Base-by-base conservation (phyloP, 2,797 vertebrate species). In the Danio jaintianensis region DNA sequence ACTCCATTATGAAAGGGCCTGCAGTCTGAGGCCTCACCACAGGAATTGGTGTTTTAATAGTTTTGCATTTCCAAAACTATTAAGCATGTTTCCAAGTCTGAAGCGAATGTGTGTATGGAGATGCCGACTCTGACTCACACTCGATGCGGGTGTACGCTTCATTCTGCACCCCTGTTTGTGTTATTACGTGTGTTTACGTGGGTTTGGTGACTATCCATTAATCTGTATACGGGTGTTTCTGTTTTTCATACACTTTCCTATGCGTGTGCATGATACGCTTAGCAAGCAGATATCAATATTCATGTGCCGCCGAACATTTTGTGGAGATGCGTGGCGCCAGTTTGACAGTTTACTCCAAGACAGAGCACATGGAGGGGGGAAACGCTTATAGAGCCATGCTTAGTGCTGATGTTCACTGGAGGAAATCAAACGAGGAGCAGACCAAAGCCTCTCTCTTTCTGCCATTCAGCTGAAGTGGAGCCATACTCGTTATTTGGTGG, bases 41-140 rank as follows among this genome's bases (percentile, higher is more conserved):
- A 89, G 86, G 86, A 88, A 89, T 88, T 85, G 81, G 77, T 82
- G 81, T 83, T 86, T 83, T 84, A 87, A 85, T 87, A 87, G 89
- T 85, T 89, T 83, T 79, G 82, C 82, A 81, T 84, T 85, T 80
- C 69, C 69, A 73, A 72, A 73, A 64, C 69, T 56, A 58, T 73
- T 86, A 85, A 85, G 84, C 75, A 42, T 81, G 80, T 85, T 83
- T 68, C 83, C 47, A 43, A 74, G 78, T 75, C 64, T 71, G 66
- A 71, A 53, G 50, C 68, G 71, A 48, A 80, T 42, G 78, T 67
- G 83, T 63, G 36, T 71, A 52, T 53, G 10, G 13, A 70, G 66
- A 77, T 69, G 16, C n/a, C 4, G 55, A 48, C 20, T 61, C 55
- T 78, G 43, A 69, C 63, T 75, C 47, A 75, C 29, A 38, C 18